These are phyloP conservation scores for Vimba vimba DNA, from an alignment of 2,113 vertebrate genomes.

Conservation along the genomic window DNA sequence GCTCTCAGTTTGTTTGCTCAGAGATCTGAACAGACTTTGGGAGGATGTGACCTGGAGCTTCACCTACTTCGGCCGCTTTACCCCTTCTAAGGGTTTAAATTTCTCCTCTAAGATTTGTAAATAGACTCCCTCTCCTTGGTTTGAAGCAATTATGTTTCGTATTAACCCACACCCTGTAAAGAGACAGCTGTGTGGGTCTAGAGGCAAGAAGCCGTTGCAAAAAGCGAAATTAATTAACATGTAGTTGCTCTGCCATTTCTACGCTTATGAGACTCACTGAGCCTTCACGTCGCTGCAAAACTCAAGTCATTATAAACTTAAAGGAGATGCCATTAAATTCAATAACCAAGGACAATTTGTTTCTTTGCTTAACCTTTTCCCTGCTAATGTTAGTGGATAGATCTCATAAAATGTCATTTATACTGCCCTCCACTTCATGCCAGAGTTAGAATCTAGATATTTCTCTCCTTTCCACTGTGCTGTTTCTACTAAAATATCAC, in stretches of 20 bases:
- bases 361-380: conserved; percentile 35
- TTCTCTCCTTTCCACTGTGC: not conserved
- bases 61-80: conserved; percentile 30
- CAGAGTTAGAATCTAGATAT: not conserved
- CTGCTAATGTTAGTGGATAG: not conserved
- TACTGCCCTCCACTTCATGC: not conserved
- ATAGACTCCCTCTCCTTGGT: conserved; percentile 48
- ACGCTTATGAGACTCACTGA: conserved; percentile 26
- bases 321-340: conserved; percentile 47
- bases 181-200: conserved; percentile 52
- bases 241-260: conserved; percentile 44
- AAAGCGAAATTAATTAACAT: conserved; percentile 62
- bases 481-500: not conserved
- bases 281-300: conserved; percentile 45
- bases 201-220: conserved; percentile 51
- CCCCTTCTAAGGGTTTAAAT: conserved; percentile 46
- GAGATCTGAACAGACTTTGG: conserved; percentile 35
- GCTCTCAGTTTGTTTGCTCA: conserved; percentile 20
- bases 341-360: conserved; percentile 52
- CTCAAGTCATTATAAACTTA: conserved; percentile 48
- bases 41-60: conserved; percentile 9
- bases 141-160: conserved; percentile 57
- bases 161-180: conserved; percentile 57
- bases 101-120: conserved; percentile 48
- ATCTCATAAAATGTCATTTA: conserved; percentile 38